Percentiles rank a stretch among this genome's conserved stretches.
Conservation (phyloP, 1,140 invertebrate species). For the Onthophagus taurus region DNA sequence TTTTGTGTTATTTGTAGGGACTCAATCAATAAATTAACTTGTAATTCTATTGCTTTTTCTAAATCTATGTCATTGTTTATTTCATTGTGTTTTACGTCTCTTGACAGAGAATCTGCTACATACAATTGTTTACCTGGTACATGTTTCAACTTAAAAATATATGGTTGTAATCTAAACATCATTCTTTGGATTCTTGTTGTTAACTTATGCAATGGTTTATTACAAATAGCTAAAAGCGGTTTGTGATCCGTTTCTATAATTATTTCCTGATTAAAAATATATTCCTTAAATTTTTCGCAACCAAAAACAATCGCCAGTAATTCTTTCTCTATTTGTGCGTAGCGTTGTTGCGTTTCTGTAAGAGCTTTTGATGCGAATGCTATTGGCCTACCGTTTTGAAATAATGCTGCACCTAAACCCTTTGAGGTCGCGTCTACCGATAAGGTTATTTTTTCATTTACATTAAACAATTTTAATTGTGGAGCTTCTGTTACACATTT, state of each 20-base stretch:
- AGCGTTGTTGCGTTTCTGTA: constrained; percentile 27
- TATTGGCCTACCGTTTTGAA: constrained; percentile 31
- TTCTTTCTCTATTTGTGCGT: constrained; percentile 41
- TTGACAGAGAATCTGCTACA: constrained; percentile 32
- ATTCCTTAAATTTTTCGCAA: constrained; percentile 34
- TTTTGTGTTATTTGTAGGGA: too few species aligned
- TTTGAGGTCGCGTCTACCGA: constrained; percentile 30
- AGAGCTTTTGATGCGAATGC: constrained; percentile 34
- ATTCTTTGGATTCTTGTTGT: constrained; percentile 21
- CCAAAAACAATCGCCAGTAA: constrained; percentile 35
- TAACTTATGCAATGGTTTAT: constrained; percentile 23
- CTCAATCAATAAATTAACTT: too few species aligned
- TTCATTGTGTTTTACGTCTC: background rate
- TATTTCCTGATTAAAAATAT: constrained; percentile 29
- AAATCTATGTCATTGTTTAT: too few species aligned
- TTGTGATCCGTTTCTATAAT: constrained; percentile 37
- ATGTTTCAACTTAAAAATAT: constrained; percentile 19
- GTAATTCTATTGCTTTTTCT: too few species aligned
- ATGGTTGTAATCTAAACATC: constrained; percentile 19
- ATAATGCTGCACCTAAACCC: constrained; percentile 26
- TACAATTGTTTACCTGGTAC: constrained; percentile 23
- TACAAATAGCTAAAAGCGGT: constrained; percentile 23
- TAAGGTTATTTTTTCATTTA: constrained; percentile 18
- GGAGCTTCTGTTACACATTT: constrained; percentile 23
- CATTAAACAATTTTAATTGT: constrained; percentile 26